Evolutionary conservation across 2,797 vertebrate genomes (phyloP), one percentile per base, ranked within the genome.

Genomic region (Mormyrops boulengeri): DNA sequence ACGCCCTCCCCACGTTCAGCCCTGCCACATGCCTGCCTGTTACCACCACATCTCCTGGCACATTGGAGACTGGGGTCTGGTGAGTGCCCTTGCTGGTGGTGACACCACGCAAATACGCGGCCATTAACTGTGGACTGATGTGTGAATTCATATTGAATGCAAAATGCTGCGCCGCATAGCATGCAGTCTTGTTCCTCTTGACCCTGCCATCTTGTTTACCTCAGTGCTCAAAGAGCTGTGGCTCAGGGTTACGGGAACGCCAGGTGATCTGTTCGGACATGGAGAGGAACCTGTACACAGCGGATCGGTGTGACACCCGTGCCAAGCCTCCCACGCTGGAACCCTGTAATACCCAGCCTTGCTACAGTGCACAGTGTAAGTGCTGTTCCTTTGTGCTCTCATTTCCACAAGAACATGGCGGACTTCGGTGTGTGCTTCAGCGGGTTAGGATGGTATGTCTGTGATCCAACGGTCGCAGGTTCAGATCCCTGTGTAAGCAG

Each of bases 221-320:
- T 53, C 92, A 99, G 98, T 99, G 98, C 93, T 97, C 98, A 0
- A 97, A 93, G 94, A 99, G 98, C 94, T 99, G 98, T 53, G 91
- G 90, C 87, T 95, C 95, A 0, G 98, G 98, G 26, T 94, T 96
- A 12, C 94, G 97, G 90, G 97, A 97, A 1, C 96, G 98, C 0
- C 97, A 97, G 93, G 98, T 98, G 91, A 94, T 97, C 95, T 99
- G 98, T 60, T 96, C 97, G 0, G 94, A 97, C 0, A 89, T 91
- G 0, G 94, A 97, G 0, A 96, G 96, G 89, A 95, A 95, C 91
- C 92, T 96, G 91, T 96, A 97, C 91, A 93, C 93, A 34, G 94
- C 95, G 19, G 95, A 95, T 88, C 95, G 80, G 0, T 99, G 98
- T 41, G 90, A 91, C 91, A 69, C 91, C 88, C 92, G 91, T 1